A percentile compares a stretch with the other conserved stretches of the same genome.
These are phyloP conservation scores for Rhagologus leucostigma DNA, from an alignment of 2,113 vertebrate genomes.

Conservation along the genomic window DNA sequence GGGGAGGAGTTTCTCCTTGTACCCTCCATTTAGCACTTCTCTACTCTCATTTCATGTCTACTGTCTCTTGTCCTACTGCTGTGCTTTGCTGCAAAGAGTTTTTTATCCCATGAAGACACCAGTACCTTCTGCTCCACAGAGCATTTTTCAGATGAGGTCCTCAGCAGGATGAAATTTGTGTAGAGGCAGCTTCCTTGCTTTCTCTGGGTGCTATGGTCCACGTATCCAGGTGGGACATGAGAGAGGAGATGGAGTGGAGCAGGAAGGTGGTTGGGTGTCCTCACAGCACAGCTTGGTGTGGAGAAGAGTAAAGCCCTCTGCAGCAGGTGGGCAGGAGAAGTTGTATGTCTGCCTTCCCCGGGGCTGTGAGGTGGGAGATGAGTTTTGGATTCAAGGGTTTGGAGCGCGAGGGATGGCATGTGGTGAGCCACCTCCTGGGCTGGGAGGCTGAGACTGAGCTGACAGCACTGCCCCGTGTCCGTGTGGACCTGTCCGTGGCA, in stretches of 20 bases:
- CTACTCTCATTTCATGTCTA: not conserved
- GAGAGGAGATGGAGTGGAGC: not conserved
- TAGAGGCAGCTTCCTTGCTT: not conserved
- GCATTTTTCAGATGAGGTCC: not conserved
- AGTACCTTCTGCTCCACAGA: not conserved
- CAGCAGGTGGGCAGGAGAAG: not conserved
- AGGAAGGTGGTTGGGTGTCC: not conserved
- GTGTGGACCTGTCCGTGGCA: not conserved
- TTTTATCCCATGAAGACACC: not conserved
- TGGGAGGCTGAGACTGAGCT: not conserved
- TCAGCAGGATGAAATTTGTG: not conserved
- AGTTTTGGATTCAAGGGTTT: not conserved
- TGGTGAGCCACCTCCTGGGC: not conserved
- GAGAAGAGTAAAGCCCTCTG: not conserved
- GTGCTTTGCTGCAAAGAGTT: not conserved
- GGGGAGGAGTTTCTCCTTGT: not conserved
- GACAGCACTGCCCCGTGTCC: not conserved
- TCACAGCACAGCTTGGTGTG: not conserved
- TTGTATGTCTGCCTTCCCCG: fast-evolving
- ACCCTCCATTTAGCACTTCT: not conserved
- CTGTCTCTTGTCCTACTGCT: not conserved
- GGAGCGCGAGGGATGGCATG: not conserved
- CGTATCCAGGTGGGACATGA: not conserved
- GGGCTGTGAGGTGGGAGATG: not conserved
- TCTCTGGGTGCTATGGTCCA: not conserved